Evolutionary conservation across 2,113 vertebrate species (phyloP), one percentile per base, ranked within the genome.

Genomic region (Tenebrosternarchus preto): DNA sequence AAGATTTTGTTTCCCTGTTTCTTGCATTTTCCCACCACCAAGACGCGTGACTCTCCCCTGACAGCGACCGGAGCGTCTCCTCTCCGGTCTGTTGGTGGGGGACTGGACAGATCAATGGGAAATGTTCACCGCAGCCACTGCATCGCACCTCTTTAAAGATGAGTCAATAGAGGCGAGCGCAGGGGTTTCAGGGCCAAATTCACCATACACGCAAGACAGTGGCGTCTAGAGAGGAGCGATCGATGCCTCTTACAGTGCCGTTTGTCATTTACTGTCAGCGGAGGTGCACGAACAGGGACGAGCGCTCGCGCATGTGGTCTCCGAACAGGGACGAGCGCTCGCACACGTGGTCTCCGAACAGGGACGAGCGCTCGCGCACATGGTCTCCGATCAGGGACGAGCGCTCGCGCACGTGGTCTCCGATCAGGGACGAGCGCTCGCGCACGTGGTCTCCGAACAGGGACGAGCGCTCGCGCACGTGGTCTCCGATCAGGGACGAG

Each of bases 21-120:
- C 66, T n/a, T 4, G 7, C 31, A 4, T 67, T 56, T 72, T 73
- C 72, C 20, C 22, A 36, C 46, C 83, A 63, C 70, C 39, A 3
- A 33, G 64, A 27, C 29, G 43, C 71, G 57, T 72, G 24, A 43
- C 63, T 60, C 75, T 80, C 80, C 82, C 76, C 73, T 72, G 76
- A 60, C 56, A 36, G 72, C 50, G 46, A 71, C 76, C 59, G 76
- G 82, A 77, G 73, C 59, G 17, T 72, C 46, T 83, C 24, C 59
- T 67, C n/a, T 73, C 67, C 63, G 22, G 36, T 59, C 27, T 50
- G 39, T 66, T n/a, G 31, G 19, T 5, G 33, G 29, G 24, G 77
- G 57, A 24, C 39, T 46, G 61, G 43, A 39, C 57, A 57, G 78
- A 81, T 83, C 81, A 64, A 83, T 85, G 81, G 84, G 81, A 83